phyloP scores from a whole-genome alignment of 2,113 vertebrate genomes.

The Vombatus ursinus region DNA sequence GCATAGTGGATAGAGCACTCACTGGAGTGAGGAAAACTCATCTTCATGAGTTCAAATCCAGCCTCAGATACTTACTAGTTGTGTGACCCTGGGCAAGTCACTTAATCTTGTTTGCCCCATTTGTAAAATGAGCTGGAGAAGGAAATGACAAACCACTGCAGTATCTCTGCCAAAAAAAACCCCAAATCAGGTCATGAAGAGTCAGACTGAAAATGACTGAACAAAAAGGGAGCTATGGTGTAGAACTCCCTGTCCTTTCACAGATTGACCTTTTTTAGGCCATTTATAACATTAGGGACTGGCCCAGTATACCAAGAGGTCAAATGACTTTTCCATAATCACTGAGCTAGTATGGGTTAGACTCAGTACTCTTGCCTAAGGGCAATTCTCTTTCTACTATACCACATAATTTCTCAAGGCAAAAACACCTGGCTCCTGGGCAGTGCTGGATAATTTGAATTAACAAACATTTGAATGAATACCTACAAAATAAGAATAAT shows the following conservation, averaged over 20 bases:
- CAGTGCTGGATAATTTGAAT: not conserved
- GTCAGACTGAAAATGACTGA: no score
- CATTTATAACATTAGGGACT: not conserved
- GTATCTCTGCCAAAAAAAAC: no score
- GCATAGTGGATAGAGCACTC: not conserved
- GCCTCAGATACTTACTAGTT: not conserved
- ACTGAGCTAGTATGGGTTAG: not conserved
- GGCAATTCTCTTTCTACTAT: not conserved
- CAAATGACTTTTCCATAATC: not conserved
- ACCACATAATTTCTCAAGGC: not conserved
- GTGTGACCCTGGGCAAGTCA: not conserved
- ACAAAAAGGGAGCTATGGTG: not conserved
- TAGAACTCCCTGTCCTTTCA: not conserved
- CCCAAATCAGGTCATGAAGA: no score
- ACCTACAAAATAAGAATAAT: not conserved
- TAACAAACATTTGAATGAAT: not conserved
- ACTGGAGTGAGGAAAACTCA: no score
- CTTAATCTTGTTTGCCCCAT: no score
- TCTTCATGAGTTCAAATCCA: not conserved
- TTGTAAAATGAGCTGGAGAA: no score
- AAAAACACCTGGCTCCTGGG: not conserved
- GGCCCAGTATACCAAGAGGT: not conserved
- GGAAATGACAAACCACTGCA: no score
- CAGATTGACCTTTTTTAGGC: not conserved
- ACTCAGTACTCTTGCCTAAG: not conserved